Base-by-base conservation (phyloP, 2,113 vertebrate species). In the Pao palembangensis region DNA sequence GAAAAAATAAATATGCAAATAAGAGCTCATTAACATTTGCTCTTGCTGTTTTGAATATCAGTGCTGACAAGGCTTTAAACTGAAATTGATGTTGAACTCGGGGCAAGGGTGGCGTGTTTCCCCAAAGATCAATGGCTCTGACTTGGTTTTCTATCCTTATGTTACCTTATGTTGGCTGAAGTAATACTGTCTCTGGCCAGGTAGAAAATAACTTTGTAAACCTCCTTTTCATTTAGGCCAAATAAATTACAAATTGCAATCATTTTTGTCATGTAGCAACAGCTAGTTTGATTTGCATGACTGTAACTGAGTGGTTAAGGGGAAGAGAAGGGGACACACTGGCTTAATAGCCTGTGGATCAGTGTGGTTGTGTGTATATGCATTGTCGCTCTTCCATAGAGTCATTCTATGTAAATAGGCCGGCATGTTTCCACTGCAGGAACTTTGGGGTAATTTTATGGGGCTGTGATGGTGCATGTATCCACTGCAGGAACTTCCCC, bases 1-100 rank as follows among this genome's bases (percentile, higher is more conserved):
- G 93, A 94, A 96, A 95, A 95, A 95, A 95, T 94, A 96, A 97
- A 98, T 95, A 99, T 99, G 97, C 96, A 98, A 98, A 98, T 98
- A 94, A 93, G 93, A 90, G 89, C 93, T 98, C 95, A 98, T 99
- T 99, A 98, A 97, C 97, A 98, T 99, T 98, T 98, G 94, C 93
- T 94, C 94, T 94, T 92, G 93, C 93, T 95, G 94, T 96, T 96
- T 82, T 96, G 94, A 99, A 97, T 98, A 94, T 92, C 90, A 90
- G 90, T 90, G 91, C 94, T 96, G 95, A 98, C 94, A 98, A 93
- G 93, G 92, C 94, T 94, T 92, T 94, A 94, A 89, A 93, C 91
- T 92, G 91, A 94, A 96, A 98, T 94, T 92, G 92, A 96, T 96
- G 93, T 93, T 92, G 93, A 94, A 93, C 93, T 94, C 90, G 92